Evolutionary conservation across 2,113 vertebrate genomes (phyloP).

Genomic region (Nothocercus julius): DNA sequence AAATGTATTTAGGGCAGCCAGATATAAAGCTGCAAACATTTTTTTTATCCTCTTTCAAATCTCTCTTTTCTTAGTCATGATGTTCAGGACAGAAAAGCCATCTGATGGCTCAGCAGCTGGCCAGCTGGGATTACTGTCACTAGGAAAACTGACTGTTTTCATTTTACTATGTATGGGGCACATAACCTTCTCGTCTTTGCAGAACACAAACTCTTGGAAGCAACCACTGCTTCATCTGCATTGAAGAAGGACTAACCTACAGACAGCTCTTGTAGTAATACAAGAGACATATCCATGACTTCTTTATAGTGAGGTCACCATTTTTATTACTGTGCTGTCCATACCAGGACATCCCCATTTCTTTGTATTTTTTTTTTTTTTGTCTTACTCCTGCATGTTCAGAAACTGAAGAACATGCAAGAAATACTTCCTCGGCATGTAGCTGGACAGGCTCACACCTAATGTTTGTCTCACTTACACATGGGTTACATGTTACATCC

Average conservation of each 20-base stretch:
- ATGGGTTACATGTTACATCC: background rate
- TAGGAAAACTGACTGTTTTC: background rate
- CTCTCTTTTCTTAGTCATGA: background rate
- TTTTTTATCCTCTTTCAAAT: background rate
- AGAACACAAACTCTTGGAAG: background rate
- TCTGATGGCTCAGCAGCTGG: background rate
- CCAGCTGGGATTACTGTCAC: background rate
- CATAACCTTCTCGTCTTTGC: background rate
- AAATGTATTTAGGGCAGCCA: background rate
- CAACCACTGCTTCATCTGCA: background rate
- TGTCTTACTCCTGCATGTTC: background rate
- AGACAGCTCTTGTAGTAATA: background rate
- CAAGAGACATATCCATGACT: background rate
- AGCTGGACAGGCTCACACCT: background rate
- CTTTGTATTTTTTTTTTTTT: background rate
- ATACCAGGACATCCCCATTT: background rate
- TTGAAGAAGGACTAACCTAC: background rate
- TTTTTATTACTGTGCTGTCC: background rate
- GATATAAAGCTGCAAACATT: background rate
- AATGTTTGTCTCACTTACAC: background rate
- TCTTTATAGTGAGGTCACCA: background rate
- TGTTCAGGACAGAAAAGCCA: background rate
- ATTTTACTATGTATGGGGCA: background rate
- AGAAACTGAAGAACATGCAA: background rate
- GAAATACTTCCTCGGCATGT: background rate